Evolutionary conservation across 1,140 invertebrate genomes (phyloP), one percentile per base, ranked within the genome.

Genomic region (Brachionus plicatilis): DNA sequence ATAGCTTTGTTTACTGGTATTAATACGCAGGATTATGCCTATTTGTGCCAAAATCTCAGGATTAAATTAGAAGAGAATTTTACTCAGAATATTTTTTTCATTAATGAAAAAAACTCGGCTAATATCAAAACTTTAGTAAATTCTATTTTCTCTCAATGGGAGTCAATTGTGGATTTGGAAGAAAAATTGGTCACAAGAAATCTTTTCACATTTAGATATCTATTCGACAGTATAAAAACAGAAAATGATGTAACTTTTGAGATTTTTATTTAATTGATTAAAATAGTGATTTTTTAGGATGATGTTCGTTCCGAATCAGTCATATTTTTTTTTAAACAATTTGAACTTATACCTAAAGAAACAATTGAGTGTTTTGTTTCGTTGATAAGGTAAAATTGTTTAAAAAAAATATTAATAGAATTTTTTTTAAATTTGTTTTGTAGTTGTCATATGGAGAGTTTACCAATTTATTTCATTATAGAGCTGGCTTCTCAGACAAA

Each of bases 281-380:
- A 60, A 20, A 60, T 60, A 24, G 5, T 56, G 6, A 7, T 33
- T 41, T 33, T 14, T 33, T 33, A 68, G 70, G 17, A 43, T 45
- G 45, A 76, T 47, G 27, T 24, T 24, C 41, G 72, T 4, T 27
- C 43, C 6, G 72, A 45, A 6, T 60, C 79, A 68, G 79, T 82
- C 3, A 68, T 82, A 43, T 82, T 82, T 45, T 60, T 82, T 68
- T 82, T 82, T n/a, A 82, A 82, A 82, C 79, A 82, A 27, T 82
- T 82, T 27, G 79, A 82, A 65, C 41, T 82, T 6, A 82, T 82
- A 45, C 53, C 53, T 17, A 82, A 45, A 68, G 79, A 82, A 41
- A 82, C 79, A 65, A 82, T 82, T 82, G 79, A 82, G 17, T 65
- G 65, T 17, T 82, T 82, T 68, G 79, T 82, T 5, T 82, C 53